A percentile compares a stretch with the other conserved stretches of the same genome.
phyloP scores from a whole-genome alignment of 2,888 invertebrate species.

The Drosophila paranaensis region DNA sequence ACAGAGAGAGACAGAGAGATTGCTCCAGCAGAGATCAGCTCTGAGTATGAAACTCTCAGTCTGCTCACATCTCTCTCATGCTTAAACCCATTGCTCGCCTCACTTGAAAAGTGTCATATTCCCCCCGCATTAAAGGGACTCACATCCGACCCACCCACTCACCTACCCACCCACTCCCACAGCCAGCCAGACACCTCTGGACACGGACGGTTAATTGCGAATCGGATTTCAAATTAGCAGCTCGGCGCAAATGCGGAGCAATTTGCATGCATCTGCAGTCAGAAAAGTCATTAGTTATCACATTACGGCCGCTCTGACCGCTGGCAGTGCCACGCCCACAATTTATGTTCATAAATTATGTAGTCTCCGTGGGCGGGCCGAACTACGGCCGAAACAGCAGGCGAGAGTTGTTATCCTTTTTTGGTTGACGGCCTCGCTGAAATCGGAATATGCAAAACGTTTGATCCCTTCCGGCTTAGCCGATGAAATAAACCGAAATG shows the following conservation, averaged over 20 bases:
- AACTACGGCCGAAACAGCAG: conserved; percentile 5
- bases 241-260: conserved; percentile 43
- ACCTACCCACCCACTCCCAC: background rate
- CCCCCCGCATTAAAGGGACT: background rate
- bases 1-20: no score
- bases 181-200: background rate
- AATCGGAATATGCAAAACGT: conserved; percentile 65
- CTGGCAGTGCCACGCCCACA: conserved; percentile 38
- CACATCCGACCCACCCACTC: background rate
- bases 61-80: no score
- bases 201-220: conserved; percentile 27
- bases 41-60: no score
- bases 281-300: conserved; percentile 56
- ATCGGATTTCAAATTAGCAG: conserved; percentile 58
- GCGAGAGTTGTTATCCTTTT: conserved; percentile 33
- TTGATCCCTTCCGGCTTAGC: conserved; percentile 78
- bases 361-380: conserved; percentile 30
- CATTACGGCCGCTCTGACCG: conserved; percentile 31
- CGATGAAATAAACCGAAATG: conserved; percentile 59
- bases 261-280: conserved; percentile 64
- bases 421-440: conserved; percentile 34
- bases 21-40: background rate
- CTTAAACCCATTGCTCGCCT: no score
- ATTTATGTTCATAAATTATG: conserved; percentile 69
- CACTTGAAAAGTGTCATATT: background rate